Evolutionary conservation across 2,888 invertebrate genomes (phyloP).

Genomic region (Drosophila sordidula): DNA sequence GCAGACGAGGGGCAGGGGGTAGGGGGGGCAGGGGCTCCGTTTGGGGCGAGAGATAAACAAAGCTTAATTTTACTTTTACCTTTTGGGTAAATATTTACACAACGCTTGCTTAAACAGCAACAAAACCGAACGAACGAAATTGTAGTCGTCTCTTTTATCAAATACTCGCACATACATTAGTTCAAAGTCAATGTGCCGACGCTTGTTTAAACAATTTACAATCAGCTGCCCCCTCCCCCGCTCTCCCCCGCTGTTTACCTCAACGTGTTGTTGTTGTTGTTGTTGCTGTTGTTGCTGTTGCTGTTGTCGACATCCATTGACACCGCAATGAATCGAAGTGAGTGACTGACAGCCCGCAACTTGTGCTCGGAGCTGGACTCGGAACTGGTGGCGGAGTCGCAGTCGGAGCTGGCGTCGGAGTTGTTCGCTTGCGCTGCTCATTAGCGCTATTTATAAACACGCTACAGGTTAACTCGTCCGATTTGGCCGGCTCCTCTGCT

Average conservation of each 20-base stretch:
- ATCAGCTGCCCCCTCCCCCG: slow-evolving; percentile 5
- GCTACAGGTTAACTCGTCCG: slow-evolving; percentile 46
- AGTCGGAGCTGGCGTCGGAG: slow-evolving; percentile 8
- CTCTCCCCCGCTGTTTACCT: background rate
- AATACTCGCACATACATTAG: slow-evolving; percentile 26
- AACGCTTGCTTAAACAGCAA: slow-evolving; percentile 56
- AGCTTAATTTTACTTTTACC: slow-evolving; percentile 74
- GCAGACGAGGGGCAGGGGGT: background rate
- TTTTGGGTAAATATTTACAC: slow-evolving; percentile 71
- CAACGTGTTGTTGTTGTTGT: background rate
- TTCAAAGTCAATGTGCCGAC: slow-evolving; percentile 72
- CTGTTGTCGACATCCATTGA: slow-evolving; percentile 40
- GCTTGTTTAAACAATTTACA: slow-evolving; percentile 78
- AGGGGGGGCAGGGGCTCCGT: background rate
- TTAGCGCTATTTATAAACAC: slow-evolving; percentile 76
- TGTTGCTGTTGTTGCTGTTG: slow-evolving; percentile 1
- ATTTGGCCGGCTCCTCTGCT: slow-evolving; percentile 35
- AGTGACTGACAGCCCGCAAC: slow-evolving; percentile 37
- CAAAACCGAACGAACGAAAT: slow-evolving; percentile 4
- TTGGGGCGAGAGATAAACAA: slow-evolving; percentile 40
- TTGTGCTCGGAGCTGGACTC: slow-evolving; percentile 5
- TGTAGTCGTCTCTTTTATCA: slow-evolving; percentile 16
- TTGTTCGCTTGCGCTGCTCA: slow-evolving; percentile 54
- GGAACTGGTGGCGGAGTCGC: slow-evolving; percentile 1
- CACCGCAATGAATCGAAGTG: slow-evolving; percentile 50